Evolutionary conservation across 2,797 vertebrate genomes (phyloP), one percentile per base, ranked within the genome.

Genomic region (Bradypus variegatus): DNA sequence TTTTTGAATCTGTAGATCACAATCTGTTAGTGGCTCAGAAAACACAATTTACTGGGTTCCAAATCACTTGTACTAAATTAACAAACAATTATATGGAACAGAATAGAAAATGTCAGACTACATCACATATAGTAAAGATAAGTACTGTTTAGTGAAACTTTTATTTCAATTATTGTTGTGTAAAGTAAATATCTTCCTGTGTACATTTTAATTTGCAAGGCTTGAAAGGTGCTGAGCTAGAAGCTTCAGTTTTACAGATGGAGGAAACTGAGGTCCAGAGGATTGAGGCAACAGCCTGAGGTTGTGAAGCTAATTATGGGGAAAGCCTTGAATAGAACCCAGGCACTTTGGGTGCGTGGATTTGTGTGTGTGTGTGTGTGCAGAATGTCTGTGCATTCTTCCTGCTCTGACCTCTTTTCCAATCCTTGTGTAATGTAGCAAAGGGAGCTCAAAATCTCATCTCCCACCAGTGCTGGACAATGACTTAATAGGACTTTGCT

Each of bases 401-500:
- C 38, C 41, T 53, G 75, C 72, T 58, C 10, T 23, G 33, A 21
- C 45, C 15, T 69, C 5, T 31, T 55, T 53, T 92, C 29, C 55
- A 6, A 3, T 85, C 5, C 31, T 6, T 50, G 12, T n/a, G 6
- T 58, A 64, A 67, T 53, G 25, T 13, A n/a, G 50, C 6, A 0
- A 45, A 3, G 12, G 60, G 65, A 85, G 36, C 53, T 91, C 41
- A 45, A 36, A 86, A 65, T 70, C 62, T 92, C 77, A 41, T 91
- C 79, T 84, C 27, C 45, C 2, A 3, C 69, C 64, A 45, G 58
- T 7, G 6, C 64, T 88, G 76, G 62, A 27, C 64, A 41, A 41
- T 94, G 93, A 72, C 33, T 95, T 95, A 84, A 50, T 27, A 86
- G 58, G 60, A 41, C 27, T 96, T 95, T 90, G 50, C 16, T 87